Evolutionary conservation across 1,140 invertebrate genomes (phyloP), one percentile per base, ranked within the genome.

Genomic region (Leptonema lineaticorne): DNA sequence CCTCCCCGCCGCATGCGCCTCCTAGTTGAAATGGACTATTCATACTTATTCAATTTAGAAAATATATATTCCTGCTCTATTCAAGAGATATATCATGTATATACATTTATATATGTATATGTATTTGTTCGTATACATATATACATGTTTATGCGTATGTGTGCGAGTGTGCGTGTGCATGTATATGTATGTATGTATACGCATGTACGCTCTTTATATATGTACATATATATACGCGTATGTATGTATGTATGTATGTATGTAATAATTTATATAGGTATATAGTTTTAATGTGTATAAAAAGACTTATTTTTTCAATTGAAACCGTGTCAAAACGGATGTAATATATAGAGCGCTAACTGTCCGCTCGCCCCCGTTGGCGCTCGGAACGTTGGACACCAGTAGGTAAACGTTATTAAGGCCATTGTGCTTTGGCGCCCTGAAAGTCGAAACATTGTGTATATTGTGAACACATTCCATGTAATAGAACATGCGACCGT

Each of bases 301-400:
- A n/a, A 64, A 69, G 68, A 69, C 68, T 69, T 69, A 69, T 69
- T 69, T 67, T 69, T 69, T 69, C 58, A 69, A 69, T 69, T 69
- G 62, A 29, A 57, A 63, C 24, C 45, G 56, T n/a, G n/a, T n/a
- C n/a, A 50, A 26, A 64, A 16, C 57, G 62, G 37, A 22, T 56
- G 65, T 28, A 8, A 30, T 45, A 60, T 59, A 67, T 67, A 74
- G 73, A 70, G 69, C 71, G 70, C 53, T 28, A 74, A 75, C 74
- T 75, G 76, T 75, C 77, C 75, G 78, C 75, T 76, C 75, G 76
- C 78, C 53, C 79, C 76, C 78, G 76, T 71, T 77, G 76, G 26
- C 28, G 11, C 46, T 63, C 67, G 24, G 30, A 18, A 26, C 26
- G 22, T 48, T 28, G 50, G 60, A 33, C 48, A 29, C 48, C 33